Base-by-base conservation (phyloP, 2,888 invertebrate genomes). In the Pterobdella sp. region DNA sequence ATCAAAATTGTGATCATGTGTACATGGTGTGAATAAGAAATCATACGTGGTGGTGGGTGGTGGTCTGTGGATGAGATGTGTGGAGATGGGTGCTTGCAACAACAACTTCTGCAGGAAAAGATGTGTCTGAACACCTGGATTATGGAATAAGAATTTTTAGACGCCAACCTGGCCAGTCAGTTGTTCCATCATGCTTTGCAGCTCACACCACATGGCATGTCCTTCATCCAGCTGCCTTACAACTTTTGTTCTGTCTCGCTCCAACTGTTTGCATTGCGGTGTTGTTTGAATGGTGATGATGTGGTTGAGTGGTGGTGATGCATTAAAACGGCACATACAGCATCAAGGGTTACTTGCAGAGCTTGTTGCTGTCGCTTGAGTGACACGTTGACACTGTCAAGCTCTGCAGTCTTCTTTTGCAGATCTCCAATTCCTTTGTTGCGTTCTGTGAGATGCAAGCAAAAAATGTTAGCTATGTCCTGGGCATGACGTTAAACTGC, bases 401-500 rank as follows among this genome's bases (percentile, higher is more conserved):
- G 18, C 60, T 56, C 60, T 4, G n/a, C n/a, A 4, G 26, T 3
- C 3, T 26, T 22, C 60, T 22, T 4, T 26, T 56, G 60, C 60
- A 56, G 60, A n/a, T 56, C 60, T 22, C 60, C 60, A n/a, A 56
- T 56, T 3, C n/a, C 60, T 56, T 22, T 26, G 60, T 56, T 56
- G 60, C 60, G 60, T 56, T 56, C 60, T 56, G 60, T 7, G 14
- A n/a, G n/a, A n/a, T n/a, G n/a, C n/a, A n/a, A n/a, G n/a, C n/a
- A n/a, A n/a, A n/a, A n/a, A n/a, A n/a, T n/a, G n/a, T n/a, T n/a
- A n/a, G n/a, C n/a, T n/a, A n/a, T n/a, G n/a, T n/a, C n/a, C n/a
- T n/a, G n/a, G n/a, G n/a, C n/a, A n/a, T n/a, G n/a, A n/a, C n/a
- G n/a, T n/a, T n/a, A n/a, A n/a, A n/a, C n/a, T n/a, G n/a, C n/a